phyloP scores from a whole-genome alignment of 2,888 invertebrate genomes.

The Tortrix viridana region DNA sequence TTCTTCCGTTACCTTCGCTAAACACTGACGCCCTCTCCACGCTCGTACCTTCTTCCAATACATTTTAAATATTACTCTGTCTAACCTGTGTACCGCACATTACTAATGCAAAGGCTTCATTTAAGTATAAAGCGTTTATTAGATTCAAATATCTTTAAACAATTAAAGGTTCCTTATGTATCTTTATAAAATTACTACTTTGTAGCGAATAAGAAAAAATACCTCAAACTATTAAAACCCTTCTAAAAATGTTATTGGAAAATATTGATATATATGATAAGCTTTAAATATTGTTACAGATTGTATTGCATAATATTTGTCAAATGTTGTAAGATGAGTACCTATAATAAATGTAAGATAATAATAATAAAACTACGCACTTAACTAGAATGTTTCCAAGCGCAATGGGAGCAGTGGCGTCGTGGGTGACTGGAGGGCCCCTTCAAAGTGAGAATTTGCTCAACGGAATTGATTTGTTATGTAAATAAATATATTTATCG shows the following conservation, averaged over 20 bases:
- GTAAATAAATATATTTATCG: constrained; percentile 39
- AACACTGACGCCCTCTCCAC: constrained; percentile 19
- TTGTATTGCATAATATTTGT: constrained; percentile 27
- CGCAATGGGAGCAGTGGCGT: constrained; percentile 9
- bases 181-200: constrained; percentile 24
- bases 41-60: constrained; percentile 27
- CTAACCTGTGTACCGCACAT: constrained; percentile 24
- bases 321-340: constrained; percentile 26
- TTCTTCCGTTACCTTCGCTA: constrained; percentile 34
- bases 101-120: constrained; percentile 24
- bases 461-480: constrained; percentile 41
- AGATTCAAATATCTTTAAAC: constrained; percentile 30
- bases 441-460: constrained; percentile 38
- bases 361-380: constrained; percentile 1
- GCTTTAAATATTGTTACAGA: constrained; percentile 37
- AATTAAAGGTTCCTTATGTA: constrained; percentile 29
- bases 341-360: constrained; percentile 16
- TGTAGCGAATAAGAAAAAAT: constrained; percentile 32
- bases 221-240: constrained; percentile 30
- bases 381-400: constrained; percentile 15
- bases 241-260: constrained; percentile 28
- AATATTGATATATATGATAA: constrained; percentile 30
- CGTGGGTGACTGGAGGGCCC: constrained; percentile 21
- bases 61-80: not conserved
- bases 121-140: constrained; percentile 20